phyloP scores from a whole-genome alignment of 2,888 invertebrate species.

The Allophyes oxyacanthae region DNA sequence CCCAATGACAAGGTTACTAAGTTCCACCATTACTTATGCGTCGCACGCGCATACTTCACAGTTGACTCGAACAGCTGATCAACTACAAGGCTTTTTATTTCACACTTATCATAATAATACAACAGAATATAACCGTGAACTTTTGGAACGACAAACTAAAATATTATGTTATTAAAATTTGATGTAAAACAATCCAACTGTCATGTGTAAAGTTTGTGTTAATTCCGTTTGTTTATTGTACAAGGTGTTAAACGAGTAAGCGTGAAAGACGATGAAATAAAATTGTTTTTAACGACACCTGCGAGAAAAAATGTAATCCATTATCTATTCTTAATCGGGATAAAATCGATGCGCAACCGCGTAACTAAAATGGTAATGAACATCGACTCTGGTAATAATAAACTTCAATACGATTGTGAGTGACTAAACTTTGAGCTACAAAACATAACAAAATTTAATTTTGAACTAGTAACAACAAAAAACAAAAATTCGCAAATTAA shows the following conservation, averaged over 20 bases:
- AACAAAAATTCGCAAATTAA: too few relatives aligned
- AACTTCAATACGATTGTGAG: too few relatives aligned
- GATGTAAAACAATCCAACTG: slow-evolving; percentile 30
- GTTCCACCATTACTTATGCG: slow-evolving; percentile 17
- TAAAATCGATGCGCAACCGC: too few relatives aligned
- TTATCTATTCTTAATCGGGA: too few relatives aligned
- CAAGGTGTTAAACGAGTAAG: slow-evolving; percentile 26
- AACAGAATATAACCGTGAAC: slow-evolving; percentile 25
- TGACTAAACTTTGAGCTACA: too few relatives aligned
- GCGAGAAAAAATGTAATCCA: too few relatives aligned
- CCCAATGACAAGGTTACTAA: not conserved
- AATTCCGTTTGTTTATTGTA: slow-evolving; percentile 21
- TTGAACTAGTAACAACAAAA: too few relatives aligned
- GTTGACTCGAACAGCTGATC: slow-evolving; percentile 26
- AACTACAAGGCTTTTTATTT: slow-evolving; percentile 9
- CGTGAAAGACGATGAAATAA: too few relatives aligned
- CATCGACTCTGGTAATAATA: too few relatives aligned
- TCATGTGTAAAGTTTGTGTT: slow-evolving; percentile 12
- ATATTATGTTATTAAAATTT: slow-evolving; percentile 33
- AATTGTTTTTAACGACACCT: too few relatives aligned
- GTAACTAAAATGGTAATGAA: too few relatives aligned
- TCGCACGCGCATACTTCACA: slow-evolving; percentile 29
- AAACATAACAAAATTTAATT: too few relatives aligned
- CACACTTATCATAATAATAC: slow-evolving; percentile 16
- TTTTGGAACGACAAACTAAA: slow-evolving; percentile 20